phyloP scores from a whole-genome alignment of 1,140 invertebrate species.

The Drosophila elegans region DNA sequence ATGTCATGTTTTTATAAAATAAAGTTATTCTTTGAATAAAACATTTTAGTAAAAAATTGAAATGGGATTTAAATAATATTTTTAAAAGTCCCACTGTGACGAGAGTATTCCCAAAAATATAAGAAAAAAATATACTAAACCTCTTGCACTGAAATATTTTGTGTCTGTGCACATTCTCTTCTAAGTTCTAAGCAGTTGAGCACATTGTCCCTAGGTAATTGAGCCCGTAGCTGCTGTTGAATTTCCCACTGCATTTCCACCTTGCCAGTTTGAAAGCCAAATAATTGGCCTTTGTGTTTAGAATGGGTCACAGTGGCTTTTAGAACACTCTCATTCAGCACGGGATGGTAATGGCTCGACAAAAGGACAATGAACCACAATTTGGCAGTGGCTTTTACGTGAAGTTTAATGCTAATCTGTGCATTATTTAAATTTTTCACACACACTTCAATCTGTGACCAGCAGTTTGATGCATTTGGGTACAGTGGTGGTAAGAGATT shows the following conservation, averaged over 20 bases:
- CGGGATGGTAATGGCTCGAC: conserved; percentile 10
- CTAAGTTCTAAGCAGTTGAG: conserved; percentile 36
- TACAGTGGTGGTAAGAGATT: conserved; percentile 4
- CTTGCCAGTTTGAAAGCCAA: conserved; percentile 23
- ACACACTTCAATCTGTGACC: background rate
- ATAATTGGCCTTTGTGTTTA: conserved; percentile 38
- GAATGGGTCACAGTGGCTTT: conserved; percentile 1
- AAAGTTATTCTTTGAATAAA: background rate
- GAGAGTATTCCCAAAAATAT: too few relatives aligned
- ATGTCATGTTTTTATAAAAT: background rate
- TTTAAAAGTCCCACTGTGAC: too few relatives aligned
- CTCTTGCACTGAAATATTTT: background rate
- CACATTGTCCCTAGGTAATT: conserved; percentile 38
- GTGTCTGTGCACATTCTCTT: background rate
- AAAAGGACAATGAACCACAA: conserved; percentile 47
- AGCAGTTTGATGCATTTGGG: conserved; percentile 1
- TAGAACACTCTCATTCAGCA: background rate
- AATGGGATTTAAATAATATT: too few relatives aligned
- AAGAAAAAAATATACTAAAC: too few relatives aligned
- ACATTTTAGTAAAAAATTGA: too few relatives aligned
- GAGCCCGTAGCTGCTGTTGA: conserved; percentile 32
- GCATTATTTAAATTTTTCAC: conserved; percentile 5
- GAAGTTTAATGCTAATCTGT: conserved; percentile 18
- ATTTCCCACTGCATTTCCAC: conserved; percentile 45
- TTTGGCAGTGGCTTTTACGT: background rate